Conservation (phyloP, 2,113 vertebrate species). For the Climacteris rufus region DNA sequence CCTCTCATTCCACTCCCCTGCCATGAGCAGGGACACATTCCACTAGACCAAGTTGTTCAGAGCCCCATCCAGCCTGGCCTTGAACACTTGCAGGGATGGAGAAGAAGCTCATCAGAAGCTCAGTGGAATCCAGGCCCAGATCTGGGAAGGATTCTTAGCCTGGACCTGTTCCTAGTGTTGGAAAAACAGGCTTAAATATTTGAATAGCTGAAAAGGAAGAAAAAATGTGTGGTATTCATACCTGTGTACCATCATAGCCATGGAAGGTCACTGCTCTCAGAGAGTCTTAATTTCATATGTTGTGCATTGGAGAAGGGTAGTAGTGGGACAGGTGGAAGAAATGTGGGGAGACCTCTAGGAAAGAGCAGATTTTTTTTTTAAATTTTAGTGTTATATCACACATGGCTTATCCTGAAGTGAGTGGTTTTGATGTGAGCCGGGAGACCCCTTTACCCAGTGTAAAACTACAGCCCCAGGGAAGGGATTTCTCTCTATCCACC, state of each 20-base stretch:
- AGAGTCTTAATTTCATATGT: neutral
- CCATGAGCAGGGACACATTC: neutral
- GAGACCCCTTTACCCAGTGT: neutral
- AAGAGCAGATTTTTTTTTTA: neutral
- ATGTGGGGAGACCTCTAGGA: neutral
- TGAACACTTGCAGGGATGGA: too few species aligned
- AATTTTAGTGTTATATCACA: neutral
- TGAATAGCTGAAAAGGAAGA: neutral
- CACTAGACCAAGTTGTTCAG: neutral
- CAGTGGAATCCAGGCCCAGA: neutral
- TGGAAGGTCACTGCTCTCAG: fast-evolving
- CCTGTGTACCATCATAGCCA: neutral
- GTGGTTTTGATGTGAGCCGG: neutral
- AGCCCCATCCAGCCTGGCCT: neutral
- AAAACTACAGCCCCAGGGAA: fast-evolving
- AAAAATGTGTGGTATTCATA: neutral
- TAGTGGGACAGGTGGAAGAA: neutral
- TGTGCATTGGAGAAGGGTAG: neutral
- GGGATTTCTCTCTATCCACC: neutral
- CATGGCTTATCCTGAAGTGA: neutral
- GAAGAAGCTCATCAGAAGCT: neutral
- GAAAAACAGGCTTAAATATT: neutral
- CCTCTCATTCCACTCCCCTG: fast-evolving
- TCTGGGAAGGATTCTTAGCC: neutral
- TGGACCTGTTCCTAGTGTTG: neutral